Evolutionary conservation across 2,888 invertebrate genomes (phyloP), one percentile per base, ranked within the genome.

Genomic region (Phaonia tiefii): DNA sequence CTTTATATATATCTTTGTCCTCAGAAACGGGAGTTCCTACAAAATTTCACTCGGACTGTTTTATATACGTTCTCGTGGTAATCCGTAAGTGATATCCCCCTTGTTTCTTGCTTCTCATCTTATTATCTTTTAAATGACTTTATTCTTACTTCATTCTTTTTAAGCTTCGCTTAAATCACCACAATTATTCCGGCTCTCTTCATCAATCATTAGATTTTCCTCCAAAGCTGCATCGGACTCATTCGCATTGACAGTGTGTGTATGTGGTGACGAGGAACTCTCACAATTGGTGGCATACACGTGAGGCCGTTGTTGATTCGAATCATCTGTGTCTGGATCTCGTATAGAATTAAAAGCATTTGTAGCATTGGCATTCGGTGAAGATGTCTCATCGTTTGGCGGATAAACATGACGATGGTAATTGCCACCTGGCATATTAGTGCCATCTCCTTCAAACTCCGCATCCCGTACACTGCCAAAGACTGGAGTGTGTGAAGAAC

Each of bases 301-400:
- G 85, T 90, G 90, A 11, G 86, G 86, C 39, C 86, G 84, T 80
- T 87, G 83, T 74, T 89, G 90, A 83, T 89, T 90, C 46, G 90
- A 89, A 80, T 90, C 90, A 80, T 90, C 90, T 0, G 89, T 88
- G 65, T 90, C 90, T 10, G 89, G 87, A 81, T 90, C 90, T 22
- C 90, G 89, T 83, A 90, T 89, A 25, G 90, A 90, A 80, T 88
- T 90, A 75, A 90, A 90, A 8, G 90, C 90, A 67, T 89, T 89
- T 60, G 87, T 86, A 0, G 87, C 86, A 84, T 88, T 90, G 11
- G 89, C 90, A 83, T 90, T 89, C 1, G 90, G 91, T 26, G 90
- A 90, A 37, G 89, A 88, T 13, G 88, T 89, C 69, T 89, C 89
- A 80, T 90, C 90, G 46, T 89, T 91, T 56, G 91, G 91, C 77